phyloP scores from a whole-genome alignment of 1,140 invertebrate genomes.

The Diabrotica virgifera region DNA sequence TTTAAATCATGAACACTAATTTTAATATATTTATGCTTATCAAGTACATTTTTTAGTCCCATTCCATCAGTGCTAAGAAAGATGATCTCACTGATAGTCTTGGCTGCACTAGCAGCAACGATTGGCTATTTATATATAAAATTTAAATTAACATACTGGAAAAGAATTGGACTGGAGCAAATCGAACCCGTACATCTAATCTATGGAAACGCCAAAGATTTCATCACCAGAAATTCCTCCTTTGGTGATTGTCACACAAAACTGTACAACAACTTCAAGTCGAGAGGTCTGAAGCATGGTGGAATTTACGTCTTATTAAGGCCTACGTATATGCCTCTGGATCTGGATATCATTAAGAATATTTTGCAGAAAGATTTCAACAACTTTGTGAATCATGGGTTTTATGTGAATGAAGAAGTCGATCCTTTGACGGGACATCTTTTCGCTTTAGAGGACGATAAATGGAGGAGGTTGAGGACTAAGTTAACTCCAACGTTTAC shows the following conservation, averaged over 20 bases:
- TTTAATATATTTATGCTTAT: no score
- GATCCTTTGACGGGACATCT: constrained; percentile 52
- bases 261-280: not conserved
- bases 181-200: constrained; percentile 38
- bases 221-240: constrained; percentile 24
- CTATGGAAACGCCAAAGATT: constrained; percentile 38
- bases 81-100: no score
- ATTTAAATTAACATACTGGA: constrained; percentile 43
- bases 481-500: constrained; percentile 53
- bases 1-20: no score
- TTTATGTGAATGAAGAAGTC: constrained; percentile 44
- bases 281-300: constrained; percentile 18
- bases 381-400: constrained; percentile 49
- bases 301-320: constrained; percentile 23
- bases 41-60: no score
- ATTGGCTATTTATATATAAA: not conserved
- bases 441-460: constrained; percentile 46
- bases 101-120: not conserved
- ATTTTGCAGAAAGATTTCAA: constrained; percentile 52
- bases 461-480: constrained; percentile 51
- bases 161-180: constrained; percentile 44
- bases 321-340: constrained; percentile 37
- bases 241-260: constrained; percentile 26
- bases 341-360: constrained; percentile 51
- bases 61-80: no score